These are phyloP conservation scores for chimpanzee (Pan troglodytes) DNA, from an alignment of 2,113 vertebrate genomes.

Conservation along the genomic window NHGRI_mPanTro3-v2.1_pri NC_072401.2:112899001-112899500, in stretches of 20 bases:
- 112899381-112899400: background rate
- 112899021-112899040: background rate
- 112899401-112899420: background rate
- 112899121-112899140: background rate
- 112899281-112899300: conserved; percentile 25
- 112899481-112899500: background rate
- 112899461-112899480: background rate
- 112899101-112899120: conserved; percentile 7
- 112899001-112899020: background rate
- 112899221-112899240: conserved; percentile 25
- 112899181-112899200: background rate
- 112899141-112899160: background rate
- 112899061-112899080: background rate
- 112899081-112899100: background rate
- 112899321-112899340: background rate
- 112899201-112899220: conserved; percentile 40
- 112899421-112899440: background rate
- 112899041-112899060: background rate
- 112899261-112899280: conserved; percentile 46
- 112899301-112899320: conserved; percentile 48
- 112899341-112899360: background rate
- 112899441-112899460: background rate
- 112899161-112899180: background rate
- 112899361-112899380: conserved; percentile 19
- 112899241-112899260: conserved; percentile 47